phyloP scores from a whole-genome alignment of 2,888 invertebrate genomes.

The Diarsia rubi region DNA sequence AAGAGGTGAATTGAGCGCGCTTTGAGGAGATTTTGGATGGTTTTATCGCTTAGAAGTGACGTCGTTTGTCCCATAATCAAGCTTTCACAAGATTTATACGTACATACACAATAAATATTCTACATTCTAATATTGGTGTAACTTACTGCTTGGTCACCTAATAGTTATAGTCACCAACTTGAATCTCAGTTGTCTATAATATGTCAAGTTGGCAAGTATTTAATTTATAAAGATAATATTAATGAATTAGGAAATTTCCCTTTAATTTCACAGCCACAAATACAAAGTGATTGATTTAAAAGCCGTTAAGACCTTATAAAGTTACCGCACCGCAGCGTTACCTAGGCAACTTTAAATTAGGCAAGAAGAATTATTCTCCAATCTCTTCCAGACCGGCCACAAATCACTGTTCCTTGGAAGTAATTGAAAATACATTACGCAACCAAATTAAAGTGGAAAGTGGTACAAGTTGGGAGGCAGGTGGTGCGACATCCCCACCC shows the following conservation, averaged over 20 bases:
- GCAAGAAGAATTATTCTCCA: constrained; percentile 85
- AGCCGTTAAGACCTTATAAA: constrained; percentile 48
- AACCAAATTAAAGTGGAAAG: constrained; percentile 91
- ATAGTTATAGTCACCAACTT: too few relatives aligned
- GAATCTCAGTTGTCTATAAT: neutral
- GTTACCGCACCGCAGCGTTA: constrained; percentile 54
- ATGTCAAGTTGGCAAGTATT: neutral
- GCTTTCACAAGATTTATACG: constrained; percentile 20
- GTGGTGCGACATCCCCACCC: constrained; percentile 88
- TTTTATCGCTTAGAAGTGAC: constrained; percentile 52
- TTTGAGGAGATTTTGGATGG: constrained; percentile 69
- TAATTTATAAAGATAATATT: neutral
- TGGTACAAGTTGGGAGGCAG: constrained; percentile 90
- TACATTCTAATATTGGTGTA: neutral
- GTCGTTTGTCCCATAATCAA: constrained; percentile 20
- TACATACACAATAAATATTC: neutral
- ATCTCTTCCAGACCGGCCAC: constrained; percentile 86
- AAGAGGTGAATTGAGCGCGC: constrained; percentile 68
- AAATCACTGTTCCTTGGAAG: constrained; percentile 89
- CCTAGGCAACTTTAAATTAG: constrained; percentile 84
- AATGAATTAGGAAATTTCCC: neutral
- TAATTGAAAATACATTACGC: constrained; percentile 91
- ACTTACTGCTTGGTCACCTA: neutral
- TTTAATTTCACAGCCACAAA: constrained; percentile 5
- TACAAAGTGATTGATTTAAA: constrained; percentile 48